Evolutionary conservation across 2,113 vertebrate genomes (phyloP).

Genomic region (Cichladusa arquata): DNA sequence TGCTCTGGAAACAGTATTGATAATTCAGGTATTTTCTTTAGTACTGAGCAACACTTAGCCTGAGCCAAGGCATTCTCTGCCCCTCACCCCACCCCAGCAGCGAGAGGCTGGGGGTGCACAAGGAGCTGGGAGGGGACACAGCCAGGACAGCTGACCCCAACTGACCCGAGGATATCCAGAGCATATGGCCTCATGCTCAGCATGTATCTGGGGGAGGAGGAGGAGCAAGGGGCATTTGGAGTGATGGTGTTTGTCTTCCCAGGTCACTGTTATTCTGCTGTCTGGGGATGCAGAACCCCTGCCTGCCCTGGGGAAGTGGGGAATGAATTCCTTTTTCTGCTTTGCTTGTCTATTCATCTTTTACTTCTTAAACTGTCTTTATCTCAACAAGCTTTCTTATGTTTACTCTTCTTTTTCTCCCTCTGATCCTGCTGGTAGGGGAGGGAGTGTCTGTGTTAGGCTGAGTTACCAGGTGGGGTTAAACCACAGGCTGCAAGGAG

Average conservation of each 20-base stretch:
- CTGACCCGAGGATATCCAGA: background rate
- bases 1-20: background rate
- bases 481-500: background rate
- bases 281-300: background rate
- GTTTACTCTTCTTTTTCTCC: background rate
- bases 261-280: background rate
- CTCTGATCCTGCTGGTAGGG: background rate
- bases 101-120: background rate
- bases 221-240: accelerated
- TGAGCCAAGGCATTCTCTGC: background rate
- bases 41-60: accelerated
- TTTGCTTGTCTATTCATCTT: background rate
- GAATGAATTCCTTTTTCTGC: background rate
- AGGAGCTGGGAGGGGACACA: background rate
- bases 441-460: background rate
- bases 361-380: background rate
- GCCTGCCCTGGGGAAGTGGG: background rate
- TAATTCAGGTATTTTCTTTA: background rate
- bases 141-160: background rate
- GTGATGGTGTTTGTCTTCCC: background rate
- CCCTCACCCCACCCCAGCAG: background rate
- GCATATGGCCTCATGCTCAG: background rate
- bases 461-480: background rate
- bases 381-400: background rate
- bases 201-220: background rate